A percentile compares a stretch with the other conserved stretches of the same genome.
These are phyloP conservation scores for Drosophila emarginata DNA, from an alignment of 2,888 invertebrate species.

Conservation along the genomic window DNA sequence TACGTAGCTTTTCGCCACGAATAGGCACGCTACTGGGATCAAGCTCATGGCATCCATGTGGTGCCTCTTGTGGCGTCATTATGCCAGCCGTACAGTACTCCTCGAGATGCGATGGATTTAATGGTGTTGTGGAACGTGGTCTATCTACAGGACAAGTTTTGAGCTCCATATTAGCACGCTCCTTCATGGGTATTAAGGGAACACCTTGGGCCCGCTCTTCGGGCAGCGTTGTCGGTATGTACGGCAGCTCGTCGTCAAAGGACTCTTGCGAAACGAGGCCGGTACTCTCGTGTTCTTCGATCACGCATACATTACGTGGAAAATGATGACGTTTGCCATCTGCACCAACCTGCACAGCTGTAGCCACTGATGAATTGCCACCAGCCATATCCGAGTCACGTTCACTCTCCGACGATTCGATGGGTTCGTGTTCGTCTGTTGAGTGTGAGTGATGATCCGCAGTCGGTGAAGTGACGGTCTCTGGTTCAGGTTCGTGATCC, in stretches of 20 bases:
- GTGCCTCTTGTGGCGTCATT: conserved; percentile 63
- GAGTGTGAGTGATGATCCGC: conserved; percentile 57
- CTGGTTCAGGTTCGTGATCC: neutral
- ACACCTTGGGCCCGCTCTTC: conserved; percentile 91
- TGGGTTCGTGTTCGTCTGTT: conserved; percentile 82
- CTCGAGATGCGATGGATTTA: conserved; percentile 88
- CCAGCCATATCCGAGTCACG: conserved; percentile 85
- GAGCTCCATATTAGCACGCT: conserved; percentile 85
- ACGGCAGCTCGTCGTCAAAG: conserved; percentile 93
- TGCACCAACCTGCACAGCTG: conserved; percentile 62
- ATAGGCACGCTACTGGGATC: conserved; percentile 41
- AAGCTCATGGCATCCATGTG: conserved; percentile 37
- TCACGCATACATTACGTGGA: conserved; percentile 84
- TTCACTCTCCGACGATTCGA: conserved; percentile 88
- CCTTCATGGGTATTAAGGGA: conserved; percentile 91
- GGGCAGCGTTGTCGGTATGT: conserved; percentile 94
- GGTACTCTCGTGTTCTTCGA: conserved; percentile 88
- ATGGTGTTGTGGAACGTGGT: conserved; percentile 89
- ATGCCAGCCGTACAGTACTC: conserved; percentile 85
- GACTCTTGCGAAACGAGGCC: conserved; percentile 91
- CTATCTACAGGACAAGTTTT: conserved; percentile 89
- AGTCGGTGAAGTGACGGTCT: conserved; percentile 14
- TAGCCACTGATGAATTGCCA: conserved; percentile 61
- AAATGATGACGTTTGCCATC: conserved; percentile 81
- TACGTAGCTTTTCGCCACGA: conserved; percentile 86